These are phyloP conservation scores for Fabriciana adippe DNA, from an alignment of 2,888 invertebrate species.

Conservation along the genomic window DNA sequence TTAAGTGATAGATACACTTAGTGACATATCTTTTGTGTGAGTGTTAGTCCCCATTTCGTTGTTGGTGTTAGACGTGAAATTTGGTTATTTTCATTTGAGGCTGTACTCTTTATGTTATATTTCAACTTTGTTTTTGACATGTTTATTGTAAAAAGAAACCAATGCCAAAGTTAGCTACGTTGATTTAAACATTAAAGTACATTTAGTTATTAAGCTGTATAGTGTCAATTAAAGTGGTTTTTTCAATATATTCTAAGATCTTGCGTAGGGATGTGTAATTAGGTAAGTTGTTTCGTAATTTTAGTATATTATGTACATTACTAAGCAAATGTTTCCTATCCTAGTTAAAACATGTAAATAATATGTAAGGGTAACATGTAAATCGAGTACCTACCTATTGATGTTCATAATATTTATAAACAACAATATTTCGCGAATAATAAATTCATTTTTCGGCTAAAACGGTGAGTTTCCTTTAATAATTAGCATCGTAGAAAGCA, in stretches of 20 bases:
- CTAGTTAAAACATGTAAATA: constrained; percentile 77
- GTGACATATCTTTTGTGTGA: constrained; percentile 74
- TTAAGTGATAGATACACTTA: constrained; percentile 60
- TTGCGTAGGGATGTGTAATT: constrained; percentile 71
- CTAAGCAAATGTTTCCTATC: constrained; percentile 81
- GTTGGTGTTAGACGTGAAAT: constrained; percentile 70
- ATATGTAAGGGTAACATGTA: constrained; percentile 68
- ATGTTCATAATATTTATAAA: constrained; percentile 75
- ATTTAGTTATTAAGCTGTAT: constrained; percentile 79
- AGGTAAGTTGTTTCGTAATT: constrained; percentile 74
- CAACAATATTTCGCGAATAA: constrained; percentile 57
- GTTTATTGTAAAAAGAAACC: constrained; percentile 77
- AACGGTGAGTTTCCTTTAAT: constrained; percentile 81
- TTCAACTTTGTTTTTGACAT: constrained; percentile 76
- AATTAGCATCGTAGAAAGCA: constrained; percentile 73
- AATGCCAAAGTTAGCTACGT: constrained; percentile 83
- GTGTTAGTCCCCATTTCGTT: constrained; percentile 68
- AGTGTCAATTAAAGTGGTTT: constrained; percentile 79
- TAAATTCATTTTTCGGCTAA: constrained; percentile 55
- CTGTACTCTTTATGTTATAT: constrained; percentile 64
- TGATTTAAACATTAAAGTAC: constrained; percentile 66
- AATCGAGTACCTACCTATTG: constrained; percentile 78
- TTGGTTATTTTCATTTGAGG: constrained; percentile 62
- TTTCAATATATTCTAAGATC: constrained; percentile 77
- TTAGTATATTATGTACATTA: constrained; percentile 74